Evolutionary conservation across 1,140 invertebrate species (phyloP).

Genomic region (Papilio aristodemus): DNA sequence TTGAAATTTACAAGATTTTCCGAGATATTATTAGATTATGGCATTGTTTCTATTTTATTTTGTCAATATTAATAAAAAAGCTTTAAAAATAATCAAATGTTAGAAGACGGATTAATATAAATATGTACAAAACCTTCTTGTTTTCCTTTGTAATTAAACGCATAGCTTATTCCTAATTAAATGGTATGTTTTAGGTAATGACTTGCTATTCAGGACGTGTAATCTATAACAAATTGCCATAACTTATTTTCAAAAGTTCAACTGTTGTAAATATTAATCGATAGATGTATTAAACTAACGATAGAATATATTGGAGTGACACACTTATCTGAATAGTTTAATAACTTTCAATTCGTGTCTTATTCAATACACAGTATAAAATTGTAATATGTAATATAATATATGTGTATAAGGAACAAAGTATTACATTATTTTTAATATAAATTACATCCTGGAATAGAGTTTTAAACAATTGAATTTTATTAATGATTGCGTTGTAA

Average conservation of each 20-base stretch:
- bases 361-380: neutral
- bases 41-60: conserved; percentile 6
- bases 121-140: neutral
- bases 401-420: too few relatives aligned
- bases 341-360: neutral
- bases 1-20: conserved; percentile 45
- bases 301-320: neutral
- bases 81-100: neutral
- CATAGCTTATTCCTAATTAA: neutral
- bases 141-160: neutral
- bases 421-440: too few relatives aligned
- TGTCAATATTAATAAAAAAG: conserved; percentile 1
- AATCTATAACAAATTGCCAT: neutral
- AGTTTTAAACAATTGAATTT: too few relatives aligned
- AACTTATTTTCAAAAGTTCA: neutral
- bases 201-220: neutral
- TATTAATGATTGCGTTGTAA: too few relatives aligned
- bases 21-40: conserved; percentile 35
- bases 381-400: too few relatives aligned
- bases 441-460: too few relatives aligned
- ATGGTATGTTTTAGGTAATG: neutral
- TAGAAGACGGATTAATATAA: neutral
- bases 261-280: too few relatives aligned
- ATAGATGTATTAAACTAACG: too few relatives aligned
- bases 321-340: conserved; percentile 1